Conservation (phyloP, 2,113 vertebrate genomes). For the Megatriorchis doriae region DNA sequence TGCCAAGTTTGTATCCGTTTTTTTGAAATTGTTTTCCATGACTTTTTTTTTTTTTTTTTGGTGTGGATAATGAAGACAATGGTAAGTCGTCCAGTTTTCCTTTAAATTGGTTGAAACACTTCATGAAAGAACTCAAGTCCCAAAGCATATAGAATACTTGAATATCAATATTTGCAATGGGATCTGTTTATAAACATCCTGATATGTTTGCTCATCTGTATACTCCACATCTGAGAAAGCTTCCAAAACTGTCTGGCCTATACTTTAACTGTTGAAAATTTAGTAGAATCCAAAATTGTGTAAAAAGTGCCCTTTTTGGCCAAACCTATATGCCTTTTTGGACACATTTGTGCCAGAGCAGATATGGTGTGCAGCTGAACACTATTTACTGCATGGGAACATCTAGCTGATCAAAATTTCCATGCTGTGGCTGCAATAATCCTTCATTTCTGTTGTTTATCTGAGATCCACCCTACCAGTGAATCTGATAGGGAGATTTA, state of each 20-base stretch:
- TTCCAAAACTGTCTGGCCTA: background rate
- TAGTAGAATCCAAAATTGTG: background rate
- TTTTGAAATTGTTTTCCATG: background rate
- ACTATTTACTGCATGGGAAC: background rate
- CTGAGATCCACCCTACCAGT: background rate
- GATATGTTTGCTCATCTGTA: background rate
- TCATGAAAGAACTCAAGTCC: background rate
- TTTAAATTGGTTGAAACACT: background rate
- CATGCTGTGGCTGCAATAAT: background rate
- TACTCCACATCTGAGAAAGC: background rate
- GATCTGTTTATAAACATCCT: background rate
- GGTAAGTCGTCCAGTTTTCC: background rate
- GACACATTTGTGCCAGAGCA: background rate
- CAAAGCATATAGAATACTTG: background rate
- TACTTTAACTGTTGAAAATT: background rate
- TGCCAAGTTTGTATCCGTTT: background rate
- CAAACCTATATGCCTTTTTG: background rate
- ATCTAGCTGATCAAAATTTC: slow-evolving; percentile 6
- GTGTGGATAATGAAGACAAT: background rate
- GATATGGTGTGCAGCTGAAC: slow-evolving; percentile 33
- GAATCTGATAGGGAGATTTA: background rate
- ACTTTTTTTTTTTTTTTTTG: background rate
- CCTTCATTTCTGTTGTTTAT: background rate
- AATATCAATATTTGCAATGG: background rate
- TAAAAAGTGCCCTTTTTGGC: background rate